Base-by-base conservation (phyloP, 92 coral and sea anemone genomes). In the Meandrina meandrites region DNA sequence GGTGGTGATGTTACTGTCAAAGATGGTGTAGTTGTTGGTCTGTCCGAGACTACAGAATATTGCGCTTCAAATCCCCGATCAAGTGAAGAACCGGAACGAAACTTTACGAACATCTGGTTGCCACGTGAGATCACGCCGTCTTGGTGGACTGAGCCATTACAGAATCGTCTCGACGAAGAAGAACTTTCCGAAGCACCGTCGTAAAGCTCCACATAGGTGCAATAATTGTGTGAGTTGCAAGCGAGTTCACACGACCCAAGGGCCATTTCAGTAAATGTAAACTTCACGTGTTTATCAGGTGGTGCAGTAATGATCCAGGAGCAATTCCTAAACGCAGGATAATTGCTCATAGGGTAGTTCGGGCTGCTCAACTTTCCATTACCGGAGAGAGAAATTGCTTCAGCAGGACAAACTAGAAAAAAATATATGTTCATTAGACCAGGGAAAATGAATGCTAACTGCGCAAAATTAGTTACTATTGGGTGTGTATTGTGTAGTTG, bases 241-340 rank as follows among this genome's bases (percentile, higher is more conserved):
- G 4, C 40, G 9, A n/a, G n/a, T 17, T 8, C 77, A 81, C 84
- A 81, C 5, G 0, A 13, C 21, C 85, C 78, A 78, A 81, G 54
- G 45, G 36, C 57, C 9, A 73, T 37, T 22, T 75, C 48, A 9
- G 14, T 76, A 47, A 84, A 53, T n/a, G 8, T 21, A 4, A 75
- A 64, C 75, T 54, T 75, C 5, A 84, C 75, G 16, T 58, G 72
- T 40, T 42, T 75, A 50, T 50, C 88, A 75, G 75, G 57, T 27
- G 81, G 13, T 9, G 47, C 88, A 45, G 74, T 56, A 16, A 84
- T 84, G 42, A 3, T 24, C 88, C 88, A 84, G 73, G 0, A n/a
- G 27, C 88, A 84, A 28, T 3, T n/a, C 32, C 32, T 57, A 28
- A 4, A 7, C 4, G 80, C 0, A 17, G 40, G 53, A 31, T 83